These are phyloP conservation scores for Cancer borealis DNA, from an alignment of 2,888 invertebrate species.

Conservation along the genomic window DNA sequence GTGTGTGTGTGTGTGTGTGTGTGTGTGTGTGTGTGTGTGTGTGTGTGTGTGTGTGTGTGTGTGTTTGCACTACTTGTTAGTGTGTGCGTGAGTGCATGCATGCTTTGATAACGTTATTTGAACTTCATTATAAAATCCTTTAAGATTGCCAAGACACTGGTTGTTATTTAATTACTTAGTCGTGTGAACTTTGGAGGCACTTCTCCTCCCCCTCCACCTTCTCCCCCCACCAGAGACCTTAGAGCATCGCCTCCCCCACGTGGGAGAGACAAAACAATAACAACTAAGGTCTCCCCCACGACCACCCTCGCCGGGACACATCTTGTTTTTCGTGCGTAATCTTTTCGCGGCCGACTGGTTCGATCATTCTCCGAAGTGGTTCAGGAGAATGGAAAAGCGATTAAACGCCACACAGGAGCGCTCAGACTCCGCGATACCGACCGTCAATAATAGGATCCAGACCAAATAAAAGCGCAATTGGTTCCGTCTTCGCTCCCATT, in stretches of 20 bases:
- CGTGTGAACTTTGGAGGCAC: background rate
- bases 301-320: constrained; percentile 57
- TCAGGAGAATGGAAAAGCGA: constrained; percentile 74
- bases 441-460: constrained; percentile 72
- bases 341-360: constrained; percentile 70
- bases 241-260: background rate
- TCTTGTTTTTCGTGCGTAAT: constrained; percentile 72
- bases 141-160: background rate
- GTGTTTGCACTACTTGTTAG: background rate
- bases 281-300: constrained; percentile 44
- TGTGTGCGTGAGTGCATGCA: background rate
- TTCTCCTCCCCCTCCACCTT: background rate
- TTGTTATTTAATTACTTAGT: background rate
- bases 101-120: background rate
- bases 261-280: constrained; percentile 51
- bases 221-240: background rate
- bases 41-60: constrained; percentile 28
- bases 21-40: constrained; percentile 27
- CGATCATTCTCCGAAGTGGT: constrained; percentile 74
- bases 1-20: constrained; percentile 13
- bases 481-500: constrained; percentile 62
- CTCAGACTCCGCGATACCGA: constrained; percentile 65
- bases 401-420: constrained; percentile 70
- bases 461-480: constrained; percentile 70
- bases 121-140: background rate